These are phyloP conservation scores for Saccostrea cuccullata DNA, from an alignment of 1,140 invertebrate species.

Conservation along the genomic window DNA sequence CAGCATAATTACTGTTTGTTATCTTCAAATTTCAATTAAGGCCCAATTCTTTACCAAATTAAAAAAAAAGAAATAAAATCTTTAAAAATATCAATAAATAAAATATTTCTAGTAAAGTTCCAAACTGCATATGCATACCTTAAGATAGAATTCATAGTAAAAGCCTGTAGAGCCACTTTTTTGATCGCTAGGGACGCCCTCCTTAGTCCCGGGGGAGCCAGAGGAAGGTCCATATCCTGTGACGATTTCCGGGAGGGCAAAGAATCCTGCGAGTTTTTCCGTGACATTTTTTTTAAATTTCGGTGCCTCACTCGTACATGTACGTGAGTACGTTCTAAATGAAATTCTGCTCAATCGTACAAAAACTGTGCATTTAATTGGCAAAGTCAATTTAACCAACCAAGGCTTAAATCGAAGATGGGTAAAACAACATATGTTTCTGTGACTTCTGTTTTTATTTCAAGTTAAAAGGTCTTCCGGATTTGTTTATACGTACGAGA, in stretches of 20 bases:
- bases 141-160: background rate
- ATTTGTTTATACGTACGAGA: background rate
- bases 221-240: background rate
- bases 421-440: constrained; percentile 12
- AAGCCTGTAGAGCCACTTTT: background rate
- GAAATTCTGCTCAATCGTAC: background rate
- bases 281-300: background rate
- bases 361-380: background rate
- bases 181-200: background rate
- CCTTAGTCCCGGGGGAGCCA: background rate
- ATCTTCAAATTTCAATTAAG: no score
- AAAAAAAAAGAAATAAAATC: no score
- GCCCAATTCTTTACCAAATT: no score
- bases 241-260: background rate
- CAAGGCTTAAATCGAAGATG: background rate
- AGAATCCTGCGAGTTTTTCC: constrained; percentile 6
- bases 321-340: background rate
- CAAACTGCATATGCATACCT: background rate
- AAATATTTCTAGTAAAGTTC: background rate
- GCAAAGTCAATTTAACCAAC: background rate
- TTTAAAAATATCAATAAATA: no score
- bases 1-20: no score
- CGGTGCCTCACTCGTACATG: background rate
- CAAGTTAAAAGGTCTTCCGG: background rate
- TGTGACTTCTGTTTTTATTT: background rate